These are phyloP conservation scores for Dolichoris vasculosae DNA, from an alignment of 1,140 invertebrate genomes.

Conservation along the genomic window DNA sequence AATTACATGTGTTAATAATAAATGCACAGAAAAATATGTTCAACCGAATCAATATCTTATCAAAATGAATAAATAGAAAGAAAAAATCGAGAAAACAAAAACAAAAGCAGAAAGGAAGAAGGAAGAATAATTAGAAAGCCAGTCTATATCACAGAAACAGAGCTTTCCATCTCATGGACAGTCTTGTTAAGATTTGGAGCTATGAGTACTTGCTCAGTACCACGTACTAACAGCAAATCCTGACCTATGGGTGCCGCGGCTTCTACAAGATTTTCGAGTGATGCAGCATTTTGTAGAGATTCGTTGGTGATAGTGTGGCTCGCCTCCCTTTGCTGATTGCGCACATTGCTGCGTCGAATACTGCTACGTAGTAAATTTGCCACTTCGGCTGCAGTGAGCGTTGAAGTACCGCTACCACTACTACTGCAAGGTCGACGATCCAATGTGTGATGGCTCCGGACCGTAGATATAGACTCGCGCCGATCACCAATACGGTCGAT, in stretches of 20 bases:
- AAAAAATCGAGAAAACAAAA: neutral
- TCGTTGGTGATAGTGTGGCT: slow-evolving; percentile 56
- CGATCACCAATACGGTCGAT: slow-evolving; percentile 15
- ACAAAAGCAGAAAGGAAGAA: neutral
- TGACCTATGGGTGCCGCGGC: slow-evolving; percentile 77
- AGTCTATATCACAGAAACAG: slow-evolving; percentile 74
- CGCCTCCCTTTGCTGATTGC: neutral
- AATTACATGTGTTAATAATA: neutral
- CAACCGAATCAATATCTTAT: neutral
- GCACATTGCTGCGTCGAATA: slow-evolving; percentile 72
- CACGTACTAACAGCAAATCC: slow-evolving; percentile 58
- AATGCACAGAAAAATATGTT: neutral
- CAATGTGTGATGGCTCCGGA: slow-evolving; percentile 60
- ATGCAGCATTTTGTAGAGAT: slow-evolving; percentile 66
- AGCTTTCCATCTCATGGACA: slow-evolving; percentile 67
- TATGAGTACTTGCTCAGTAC: slow-evolving; percentile 52
- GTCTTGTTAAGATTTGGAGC: slow-evolving; percentile 67
- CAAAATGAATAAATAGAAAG: neutral
- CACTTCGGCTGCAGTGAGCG: slow-evolving; percentile 76
- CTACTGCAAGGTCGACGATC: slow-evolving; percentile 59
- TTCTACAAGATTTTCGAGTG: slow-evolving; percentile 77
- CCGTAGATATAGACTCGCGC: neutral
- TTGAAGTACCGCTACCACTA: slow-evolving; percentile 58
- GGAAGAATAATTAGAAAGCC: neutral
- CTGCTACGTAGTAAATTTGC: slow-evolving; percentile 77